These are phyloP conservation scores for Sicus ferrugineus DNA, from an alignment of 2,888 invertebrate species.

Conservation along the genomic window DNA sequence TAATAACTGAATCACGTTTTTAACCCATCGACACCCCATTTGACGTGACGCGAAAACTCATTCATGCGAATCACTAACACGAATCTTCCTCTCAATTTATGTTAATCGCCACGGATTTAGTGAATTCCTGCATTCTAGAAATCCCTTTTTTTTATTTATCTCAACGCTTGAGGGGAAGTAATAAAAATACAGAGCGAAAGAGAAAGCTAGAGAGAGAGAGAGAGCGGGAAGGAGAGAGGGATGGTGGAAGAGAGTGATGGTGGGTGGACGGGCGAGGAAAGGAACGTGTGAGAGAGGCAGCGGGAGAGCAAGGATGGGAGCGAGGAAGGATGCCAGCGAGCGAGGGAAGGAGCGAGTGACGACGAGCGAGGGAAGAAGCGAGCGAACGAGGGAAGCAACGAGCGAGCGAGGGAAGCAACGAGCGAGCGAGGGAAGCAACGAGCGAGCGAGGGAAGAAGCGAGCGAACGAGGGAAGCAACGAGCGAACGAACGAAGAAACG, in stretches of 20 bases:
- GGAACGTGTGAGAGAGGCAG: background rate
- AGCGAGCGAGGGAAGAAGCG: background rate
- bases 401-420: background rate
- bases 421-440: conserved; percentile 9
- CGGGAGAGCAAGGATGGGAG: background rate
- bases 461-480: background rate
- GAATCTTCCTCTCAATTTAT: no score
- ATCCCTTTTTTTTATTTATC: background rate
- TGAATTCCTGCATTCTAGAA: background rate
- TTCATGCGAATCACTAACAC: no score
- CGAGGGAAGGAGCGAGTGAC: no score
- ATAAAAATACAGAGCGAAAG: conserved; percentile 13
- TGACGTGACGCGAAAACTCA: background rate
- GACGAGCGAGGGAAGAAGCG: background rate
- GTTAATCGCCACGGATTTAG: background rate
- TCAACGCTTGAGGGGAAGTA: conserved; percentile 4
- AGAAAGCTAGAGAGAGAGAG: conserved; percentile 1
- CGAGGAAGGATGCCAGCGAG: background rate
- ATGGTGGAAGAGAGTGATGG: background rate
- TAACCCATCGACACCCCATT: background rate
- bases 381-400: background rate
- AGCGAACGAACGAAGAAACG: background rate
- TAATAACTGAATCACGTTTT: no score
- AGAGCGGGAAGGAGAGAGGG: background rate
- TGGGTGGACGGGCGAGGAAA: background rate